Evolutionary conservation across 53 echinoderm and acorn worm genomes (phyloP).

Genomic region (Actinopyga echinites): DNA sequence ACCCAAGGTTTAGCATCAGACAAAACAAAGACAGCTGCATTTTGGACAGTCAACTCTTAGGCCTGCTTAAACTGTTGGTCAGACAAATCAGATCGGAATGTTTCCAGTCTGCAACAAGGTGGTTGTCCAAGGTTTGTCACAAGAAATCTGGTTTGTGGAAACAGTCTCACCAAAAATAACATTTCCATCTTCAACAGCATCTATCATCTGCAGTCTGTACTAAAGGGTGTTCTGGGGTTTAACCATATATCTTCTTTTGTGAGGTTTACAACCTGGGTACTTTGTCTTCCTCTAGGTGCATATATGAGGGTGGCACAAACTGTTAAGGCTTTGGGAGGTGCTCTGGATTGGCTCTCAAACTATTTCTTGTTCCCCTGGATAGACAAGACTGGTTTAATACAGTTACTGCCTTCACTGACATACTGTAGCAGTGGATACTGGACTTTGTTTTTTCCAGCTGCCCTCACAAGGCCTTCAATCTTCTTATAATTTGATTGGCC

Average conservation of each 20-base stretch:
- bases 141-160: not conserved
- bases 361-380: not conserved
- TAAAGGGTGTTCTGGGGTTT: constrained; percentile 29
- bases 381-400: not conserved
- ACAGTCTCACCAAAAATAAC: not conserved
- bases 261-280: constrained; percentile 1
- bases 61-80: not conserved
- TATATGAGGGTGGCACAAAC: not conserved
- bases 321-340: not conserved
- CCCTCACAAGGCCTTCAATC: not conserved
- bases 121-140: too few relatives aligned
- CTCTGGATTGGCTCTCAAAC: not conserved
- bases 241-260: constrained; percentile 21
- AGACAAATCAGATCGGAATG: not conserved
- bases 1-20: too few relatives aligned
- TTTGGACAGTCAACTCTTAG: too few relatives aligned
- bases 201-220: constrained; percentile 4
- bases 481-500: not conserved
- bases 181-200: constrained; percentile 20
- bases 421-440: not conserved
- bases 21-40: too few relatives aligned
- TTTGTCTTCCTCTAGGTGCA: not conserved
- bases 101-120: not conserved
- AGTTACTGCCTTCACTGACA: not conserved
- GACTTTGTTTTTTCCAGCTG: not conserved